These are phyloP conservation scores for Myopa testacea DNA, from an alignment of 2,888 invertebrate species.

Conservation along the genomic window DNA sequence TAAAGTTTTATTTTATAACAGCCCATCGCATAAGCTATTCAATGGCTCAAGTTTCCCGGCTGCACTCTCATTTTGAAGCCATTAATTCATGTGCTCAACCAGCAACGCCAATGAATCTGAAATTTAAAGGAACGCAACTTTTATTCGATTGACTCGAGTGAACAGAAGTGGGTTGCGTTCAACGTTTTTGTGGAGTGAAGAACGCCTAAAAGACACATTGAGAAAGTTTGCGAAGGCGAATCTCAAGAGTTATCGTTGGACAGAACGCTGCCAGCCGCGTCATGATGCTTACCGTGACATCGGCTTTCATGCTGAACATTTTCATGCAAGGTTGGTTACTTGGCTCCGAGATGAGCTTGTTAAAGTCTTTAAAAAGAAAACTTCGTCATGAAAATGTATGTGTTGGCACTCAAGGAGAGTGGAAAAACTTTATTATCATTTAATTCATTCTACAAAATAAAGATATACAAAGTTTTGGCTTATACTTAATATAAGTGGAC, in stretches of 20 bases:
- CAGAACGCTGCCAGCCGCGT: background rate
- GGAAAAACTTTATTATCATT: slow-evolving; percentile 14
- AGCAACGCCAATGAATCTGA: slow-evolving; percentile 51
- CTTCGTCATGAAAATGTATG: background rate
- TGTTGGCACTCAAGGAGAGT: background rate
- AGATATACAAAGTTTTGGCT: background rate
- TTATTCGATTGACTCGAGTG: slow-evolving; percentile 58
- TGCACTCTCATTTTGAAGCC: slow-evolving; percentile 53
- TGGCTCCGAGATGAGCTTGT: background rate
- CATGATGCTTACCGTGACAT: background rate
- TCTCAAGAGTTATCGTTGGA: slow-evolving; percentile 5
- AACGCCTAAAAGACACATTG: background rate
- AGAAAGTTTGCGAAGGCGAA: slow-evolving; percentile 18
- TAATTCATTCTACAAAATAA: background rate
- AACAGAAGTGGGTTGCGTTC: slow-evolving; percentile 10
- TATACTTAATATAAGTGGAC: background rate
- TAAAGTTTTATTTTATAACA: background rate
- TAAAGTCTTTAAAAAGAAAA: background rate
- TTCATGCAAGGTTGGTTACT: slow-evolving; percentile 53
- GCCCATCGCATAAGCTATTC: background rate
- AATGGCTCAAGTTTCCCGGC: background rate
- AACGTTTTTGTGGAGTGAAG: background rate
- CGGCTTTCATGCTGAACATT: slow-evolving; percentile 46
- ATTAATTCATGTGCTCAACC: slow-evolving; percentile 53
- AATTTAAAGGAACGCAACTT: slow-evolving; percentile 62